Conservation (phyloP, 2,113 vertebrate genomes). For the Chaetorhynchus papuensis region DNA sequence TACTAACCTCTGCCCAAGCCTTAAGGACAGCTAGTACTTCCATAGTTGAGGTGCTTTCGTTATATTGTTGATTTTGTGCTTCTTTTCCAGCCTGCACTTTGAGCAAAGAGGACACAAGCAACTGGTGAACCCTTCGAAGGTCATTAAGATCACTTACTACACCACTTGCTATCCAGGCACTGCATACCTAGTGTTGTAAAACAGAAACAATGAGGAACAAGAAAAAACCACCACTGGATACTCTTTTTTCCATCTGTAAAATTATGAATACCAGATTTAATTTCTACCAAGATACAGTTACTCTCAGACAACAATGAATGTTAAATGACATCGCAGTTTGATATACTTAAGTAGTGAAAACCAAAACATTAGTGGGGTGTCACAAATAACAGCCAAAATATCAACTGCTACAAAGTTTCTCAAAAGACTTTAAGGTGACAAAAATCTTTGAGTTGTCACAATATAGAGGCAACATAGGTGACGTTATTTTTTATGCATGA, state of each 20-base stretch:
- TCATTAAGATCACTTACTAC: constrained; percentile 89
- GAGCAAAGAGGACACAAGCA: constrained; percentile 86
- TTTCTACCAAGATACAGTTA: background rate
- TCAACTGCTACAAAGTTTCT: background rate
- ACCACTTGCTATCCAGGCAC: constrained; percentile 90
- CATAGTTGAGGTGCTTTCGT: constrained; percentile 90
- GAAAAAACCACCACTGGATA: background rate
- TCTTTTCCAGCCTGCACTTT: constrained; percentile 86
- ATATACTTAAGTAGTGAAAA: background rate
- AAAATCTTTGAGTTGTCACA: background rate
- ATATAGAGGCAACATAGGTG: background rate
- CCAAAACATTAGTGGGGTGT: background rate
- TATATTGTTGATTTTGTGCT: constrained; percentile 79
- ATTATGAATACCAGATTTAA: background rate
- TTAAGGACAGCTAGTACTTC: constrained; percentile 90
- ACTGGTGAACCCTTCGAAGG: constrained; percentile 87
- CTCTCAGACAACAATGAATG: background rate
- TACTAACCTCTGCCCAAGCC: constrained; percentile 90
- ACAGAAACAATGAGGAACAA: constrained; percentile 21
- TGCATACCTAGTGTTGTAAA: constrained; percentile 83
- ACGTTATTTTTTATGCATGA: background rate
- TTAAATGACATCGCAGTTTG: background rate
- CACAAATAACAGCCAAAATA: background rate
- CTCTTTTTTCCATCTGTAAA: background rate
- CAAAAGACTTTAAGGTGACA: background rate